Conservation (phyloP, 2,888 invertebrate species). For the Acanthopleura granulata region DNA sequence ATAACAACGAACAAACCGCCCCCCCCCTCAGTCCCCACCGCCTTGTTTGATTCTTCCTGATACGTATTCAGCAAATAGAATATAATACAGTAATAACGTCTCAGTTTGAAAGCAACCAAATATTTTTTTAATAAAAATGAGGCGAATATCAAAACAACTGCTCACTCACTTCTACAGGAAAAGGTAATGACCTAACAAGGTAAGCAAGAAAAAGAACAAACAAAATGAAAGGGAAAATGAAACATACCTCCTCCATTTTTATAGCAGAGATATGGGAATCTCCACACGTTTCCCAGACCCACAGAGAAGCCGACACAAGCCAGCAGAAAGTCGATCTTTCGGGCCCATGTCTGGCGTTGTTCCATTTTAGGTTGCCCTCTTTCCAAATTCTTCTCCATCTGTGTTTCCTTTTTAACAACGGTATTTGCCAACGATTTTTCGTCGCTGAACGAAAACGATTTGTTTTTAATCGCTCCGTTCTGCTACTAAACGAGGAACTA, state of each 20-base stretch:
- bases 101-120: too few species aligned
- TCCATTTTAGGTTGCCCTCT: neutral
- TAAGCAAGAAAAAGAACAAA: too few species aligned
- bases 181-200: too few species aligned
- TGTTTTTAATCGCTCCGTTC: constrained; percentile 15
- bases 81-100: too few species aligned
- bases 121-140: too few species aligned
- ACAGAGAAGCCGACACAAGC: constrained; percentile 13
- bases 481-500: neutral
- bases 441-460: constrained; percentile 10
- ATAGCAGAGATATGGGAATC: constrained; percentile 14
- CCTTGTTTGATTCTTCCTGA: too few species aligned
- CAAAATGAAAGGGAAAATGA: neutral
- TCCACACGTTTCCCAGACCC: constrained; percentile 10
- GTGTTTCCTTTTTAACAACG: neutral
- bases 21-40: too few species aligned
- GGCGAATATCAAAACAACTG: neutral
- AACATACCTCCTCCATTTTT: constrained; percentile 15
- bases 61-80: too few species aligned
- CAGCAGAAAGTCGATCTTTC: constrained; percentile 8
- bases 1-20: too few species aligned
- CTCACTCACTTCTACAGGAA: too few species aligned
- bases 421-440: neutral
- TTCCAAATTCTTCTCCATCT: constrained; percentile 1
- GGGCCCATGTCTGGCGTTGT: neutral